Percentiles rank a stretch among this genome's conserved stretches.
phyloP scores from a whole-genome alignment of 2,113 vertebrate genomes.

The Oryctolagus cuniculus region mOryCun1.1 NC_091435.1:37228501-37229000 shows the following conservation, averaged over 20 bases:
- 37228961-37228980: neutral
- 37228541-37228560: neutral
- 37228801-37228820: neutral
- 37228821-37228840: neutral
- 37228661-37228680: neutral
- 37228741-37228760: neutral
- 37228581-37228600: neutral
- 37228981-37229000: neutral
- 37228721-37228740: neutral
- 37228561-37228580: neutral
- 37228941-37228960: neutral
- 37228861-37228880: neutral
- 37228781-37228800: neutral
- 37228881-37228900: neutral
- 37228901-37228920: neutral
- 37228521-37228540: conserved; percentile 31
- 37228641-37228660: neutral
- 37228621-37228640: neutral
- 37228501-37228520: neutral
- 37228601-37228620: neutral
- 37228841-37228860: neutral
- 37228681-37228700: neutral
- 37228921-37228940: neutral
- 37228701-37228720: fast-evolving
- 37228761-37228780: neutral